phyloP scores from a whole-genome alignment of 1,140 invertebrate species.

The Caenorhabditis remanei region DNA sequence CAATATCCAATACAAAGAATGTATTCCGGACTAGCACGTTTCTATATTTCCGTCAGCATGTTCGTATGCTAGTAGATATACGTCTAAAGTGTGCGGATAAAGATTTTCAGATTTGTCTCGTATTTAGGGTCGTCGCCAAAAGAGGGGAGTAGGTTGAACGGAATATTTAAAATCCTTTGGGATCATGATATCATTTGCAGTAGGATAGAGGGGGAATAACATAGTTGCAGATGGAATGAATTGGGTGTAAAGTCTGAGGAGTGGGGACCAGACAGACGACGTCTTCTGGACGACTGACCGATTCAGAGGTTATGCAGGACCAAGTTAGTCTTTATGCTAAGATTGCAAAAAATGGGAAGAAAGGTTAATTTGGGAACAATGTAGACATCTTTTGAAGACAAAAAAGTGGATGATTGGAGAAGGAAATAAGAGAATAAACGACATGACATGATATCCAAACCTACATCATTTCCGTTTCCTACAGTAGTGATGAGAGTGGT shows the following conservation, averaged over 20 bases:
- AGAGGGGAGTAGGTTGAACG: not conserved
- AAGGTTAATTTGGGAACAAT: constrained; percentile 33
- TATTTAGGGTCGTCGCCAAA: not conserved
- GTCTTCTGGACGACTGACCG: constrained; percentile 30
- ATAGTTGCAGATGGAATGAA: constrained; percentile 3
- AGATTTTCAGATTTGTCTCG: constrained; percentile 6
- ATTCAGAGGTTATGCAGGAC: not conserved
- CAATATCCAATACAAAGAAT: constrained; percentile 33
- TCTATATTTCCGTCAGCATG: not conserved
- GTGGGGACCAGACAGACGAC: not conserved
- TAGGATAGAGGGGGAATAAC: not conserved
- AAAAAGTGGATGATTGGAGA: not conserved
- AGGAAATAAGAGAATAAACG: not conserved
- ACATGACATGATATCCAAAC: not conserved
- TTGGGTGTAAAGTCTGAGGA: not conserved
- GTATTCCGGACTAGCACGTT: constrained; percentile 29
- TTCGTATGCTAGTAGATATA: not conserved
- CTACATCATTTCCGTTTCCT: constrained; percentile 2
- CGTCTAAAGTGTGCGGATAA: constrained; percentile 49
- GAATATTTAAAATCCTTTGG: not conserved
- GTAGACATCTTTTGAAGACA: not conserved
- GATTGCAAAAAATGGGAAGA: not conserved
- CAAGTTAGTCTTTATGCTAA: not conserved
- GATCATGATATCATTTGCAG: constrained; percentile 14
- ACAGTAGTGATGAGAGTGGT: not conserved